Evolutionary conservation across 2,113 vertebrate species (phyloP).

Genomic region (Myodes glareolus): DNA sequence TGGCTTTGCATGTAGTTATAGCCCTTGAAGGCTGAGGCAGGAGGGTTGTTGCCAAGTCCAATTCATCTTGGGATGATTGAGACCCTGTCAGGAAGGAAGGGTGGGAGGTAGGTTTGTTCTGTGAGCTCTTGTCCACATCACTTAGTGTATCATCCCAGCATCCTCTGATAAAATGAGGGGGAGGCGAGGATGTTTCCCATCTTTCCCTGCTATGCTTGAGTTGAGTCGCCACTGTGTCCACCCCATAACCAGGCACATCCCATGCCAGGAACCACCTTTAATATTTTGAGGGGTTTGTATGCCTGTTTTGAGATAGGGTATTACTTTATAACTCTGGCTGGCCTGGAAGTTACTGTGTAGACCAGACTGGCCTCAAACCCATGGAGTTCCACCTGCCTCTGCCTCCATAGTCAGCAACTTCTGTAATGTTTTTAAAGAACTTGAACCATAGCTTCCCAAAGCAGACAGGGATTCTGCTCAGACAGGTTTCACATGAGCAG

Average conservation of each 20-base stretch:
- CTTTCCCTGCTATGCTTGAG: background rate
- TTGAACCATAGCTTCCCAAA: conserved; percentile 54
- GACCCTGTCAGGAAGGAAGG: background rate
- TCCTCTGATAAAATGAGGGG: background rate
- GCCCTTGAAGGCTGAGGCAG: background rate
- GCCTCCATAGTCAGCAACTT: background rate
- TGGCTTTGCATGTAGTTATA: background rate
- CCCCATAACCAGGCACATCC: background rate
- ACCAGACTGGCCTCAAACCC: background rate
- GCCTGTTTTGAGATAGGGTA: background rate
- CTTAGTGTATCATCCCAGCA: background rate
- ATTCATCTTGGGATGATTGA: background rate
- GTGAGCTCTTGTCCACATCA: background rate
- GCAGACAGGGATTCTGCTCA: conserved; percentile 26
- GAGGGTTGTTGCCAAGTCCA: background rate
- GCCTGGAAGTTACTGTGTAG: background rate
- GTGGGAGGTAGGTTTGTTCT: background rate
- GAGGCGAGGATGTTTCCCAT: background rate
- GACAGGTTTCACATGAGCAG: conserved; percentile 32
- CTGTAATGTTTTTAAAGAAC: conserved; percentile 21
- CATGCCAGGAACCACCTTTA: background rate
- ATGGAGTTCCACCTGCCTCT: background rate
- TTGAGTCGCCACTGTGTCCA: background rate
- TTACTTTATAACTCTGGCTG: background rate
- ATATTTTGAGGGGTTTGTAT: background rate